These are phyloP conservation scores for Amblyopsis rosae DNA, from an alignment of 2,113 vertebrate genomes.

Conservation along the genomic window DNA sequence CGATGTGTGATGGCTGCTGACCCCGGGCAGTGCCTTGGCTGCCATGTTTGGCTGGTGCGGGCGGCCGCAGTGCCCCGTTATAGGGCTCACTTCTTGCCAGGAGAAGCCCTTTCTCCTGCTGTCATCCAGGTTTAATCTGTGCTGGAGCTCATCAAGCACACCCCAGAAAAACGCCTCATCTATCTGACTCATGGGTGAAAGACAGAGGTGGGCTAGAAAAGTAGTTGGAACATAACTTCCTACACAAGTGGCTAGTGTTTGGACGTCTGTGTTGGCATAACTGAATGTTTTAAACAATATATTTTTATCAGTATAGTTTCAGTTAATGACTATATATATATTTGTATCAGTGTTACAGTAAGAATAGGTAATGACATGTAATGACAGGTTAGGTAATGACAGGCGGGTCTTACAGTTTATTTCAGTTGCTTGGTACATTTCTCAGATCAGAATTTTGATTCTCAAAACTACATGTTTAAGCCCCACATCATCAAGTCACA, in stretches of 20 bases:
- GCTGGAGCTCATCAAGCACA: constrained; percentile 63
- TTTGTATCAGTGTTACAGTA: background rate
- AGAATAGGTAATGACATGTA: background rate
- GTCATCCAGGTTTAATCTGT: constrained; percentile 59
- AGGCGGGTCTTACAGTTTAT: background rate
- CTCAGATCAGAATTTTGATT: too few relatives aligned
- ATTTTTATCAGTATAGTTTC: too few relatives aligned
- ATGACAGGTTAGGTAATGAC: background rate
- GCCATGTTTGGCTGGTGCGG: constrained; percentile 40
- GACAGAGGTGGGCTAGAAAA: constrained; percentile 4
- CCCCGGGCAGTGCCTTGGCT: constrained; percentile 63
- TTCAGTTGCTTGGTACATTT: background rate
- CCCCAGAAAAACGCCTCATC: constrained; percentile 48
- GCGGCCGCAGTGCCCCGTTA: constrained; percentile 46
- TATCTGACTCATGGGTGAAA: constrained; percentile 36
- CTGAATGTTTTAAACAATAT: background rate
- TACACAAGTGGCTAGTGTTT: background rate
- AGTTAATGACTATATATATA: background rate
- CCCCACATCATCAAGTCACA: too few relatives aligned
- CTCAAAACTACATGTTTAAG: too few relatives aligned
- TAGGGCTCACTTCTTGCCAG: constrained; percentile 69
- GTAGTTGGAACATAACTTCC: constrained; percentile 47
- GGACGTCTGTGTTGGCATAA: background rate
- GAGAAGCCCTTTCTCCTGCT: constrained; percentile 69
- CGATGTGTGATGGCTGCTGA: constrained; percentile 76